These are phyloP conservation scores for Brachypterus glaber DNA, from an alignment of 2,888 invertebrate genomes.

Conservation along the genomic window DNA sequence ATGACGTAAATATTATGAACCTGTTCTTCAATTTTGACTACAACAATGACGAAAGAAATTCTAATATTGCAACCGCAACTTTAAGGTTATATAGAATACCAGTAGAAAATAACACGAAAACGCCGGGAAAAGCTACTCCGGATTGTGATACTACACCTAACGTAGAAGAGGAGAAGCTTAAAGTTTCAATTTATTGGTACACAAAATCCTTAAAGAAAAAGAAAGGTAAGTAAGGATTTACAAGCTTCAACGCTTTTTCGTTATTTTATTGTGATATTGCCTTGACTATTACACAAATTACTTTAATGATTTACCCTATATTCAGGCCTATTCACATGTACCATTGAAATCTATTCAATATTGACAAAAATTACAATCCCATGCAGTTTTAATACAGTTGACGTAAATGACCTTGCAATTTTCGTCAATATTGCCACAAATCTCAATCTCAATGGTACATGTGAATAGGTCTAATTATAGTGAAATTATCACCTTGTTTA, in stretches of 20 bases:
- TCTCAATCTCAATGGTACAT: no score
- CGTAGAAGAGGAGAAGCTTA: conserved; percentile 45
- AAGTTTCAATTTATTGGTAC: conserved; percentile 51
- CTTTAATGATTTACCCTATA: no score
- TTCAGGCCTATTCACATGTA: no score
- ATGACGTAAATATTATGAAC: conserved; percentile 47
- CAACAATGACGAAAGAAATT: conserved; percentile 36
- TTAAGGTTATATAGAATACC: conserved; percentile 45
- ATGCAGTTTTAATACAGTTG: no score
- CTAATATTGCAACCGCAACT: conserved; percentile 45
- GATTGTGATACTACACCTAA: conserved; percentile 22
- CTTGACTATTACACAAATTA: no score
- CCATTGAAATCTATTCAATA: no score
- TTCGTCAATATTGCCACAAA: no score
- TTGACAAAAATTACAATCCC: no score
- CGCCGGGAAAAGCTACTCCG: conserved; percentile 19
- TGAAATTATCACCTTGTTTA: no score
- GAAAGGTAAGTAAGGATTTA: conserved; percentile 39
- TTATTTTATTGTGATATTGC: conserved; percentile 2
- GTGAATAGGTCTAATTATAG: no score
- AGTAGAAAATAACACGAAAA: conserved; percentile 35
- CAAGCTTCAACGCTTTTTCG: not conserved
- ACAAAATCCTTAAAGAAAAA: conserved; percentile 47
- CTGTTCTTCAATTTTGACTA: conserved; percentile 47
- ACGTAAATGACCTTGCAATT: no score